Evolutionary conservation across 2,888 invertebrate species (phyloP), one percentile per base, ranked within the genome.

Genomic region (Troglohyphantes excavatus): DNA sequence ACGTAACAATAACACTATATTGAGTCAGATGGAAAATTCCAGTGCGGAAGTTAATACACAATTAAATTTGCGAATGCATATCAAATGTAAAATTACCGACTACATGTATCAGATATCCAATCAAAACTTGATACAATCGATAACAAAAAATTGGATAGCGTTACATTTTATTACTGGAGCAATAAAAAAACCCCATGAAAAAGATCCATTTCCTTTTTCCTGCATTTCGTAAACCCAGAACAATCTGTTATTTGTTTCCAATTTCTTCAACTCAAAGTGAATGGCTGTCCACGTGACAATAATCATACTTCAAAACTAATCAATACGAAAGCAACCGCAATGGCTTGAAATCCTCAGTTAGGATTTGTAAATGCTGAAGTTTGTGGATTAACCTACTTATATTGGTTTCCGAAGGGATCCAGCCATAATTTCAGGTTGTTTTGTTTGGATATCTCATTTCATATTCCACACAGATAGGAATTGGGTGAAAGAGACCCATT

Each of bases 321-420:
- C 53, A n/a, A n/a, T 53, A 17, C 53, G n/a, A 53, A n/a, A 53
- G 39, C 53, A 53, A 53, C 53, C 53, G 17, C 53, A 53, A 72
- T 53, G 11, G 5, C 19, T 2, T 6, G n/a, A 43, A 70, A 70
- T 70, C 43, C 46, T 46, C n/a, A 0, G 26, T 46, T 17, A 46
- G 23, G 46, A 27, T 27, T 72, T 72, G n/a, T 46, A 43, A 72
- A 46, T 72, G 17, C 17, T 26, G n/a, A 46, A 46, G n/a, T 27
- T 65, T 46, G 9, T 26, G 78, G 78, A 78, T 78, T 78, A 78
- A 65, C 78, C 78, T 39, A 78, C 21, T 61, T 78, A 65, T 78
- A 65, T 78, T 43, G 23, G n/a, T 26, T 26, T 43, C 63, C 26
- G n/a, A 17, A 43, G 29, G 63, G n/a, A 72, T 78, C 43, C 26